phyloP scores from a whole-genome alignment of 2,888 invertebrate genomes.

The Meiosimyza decipiens region DNA sequence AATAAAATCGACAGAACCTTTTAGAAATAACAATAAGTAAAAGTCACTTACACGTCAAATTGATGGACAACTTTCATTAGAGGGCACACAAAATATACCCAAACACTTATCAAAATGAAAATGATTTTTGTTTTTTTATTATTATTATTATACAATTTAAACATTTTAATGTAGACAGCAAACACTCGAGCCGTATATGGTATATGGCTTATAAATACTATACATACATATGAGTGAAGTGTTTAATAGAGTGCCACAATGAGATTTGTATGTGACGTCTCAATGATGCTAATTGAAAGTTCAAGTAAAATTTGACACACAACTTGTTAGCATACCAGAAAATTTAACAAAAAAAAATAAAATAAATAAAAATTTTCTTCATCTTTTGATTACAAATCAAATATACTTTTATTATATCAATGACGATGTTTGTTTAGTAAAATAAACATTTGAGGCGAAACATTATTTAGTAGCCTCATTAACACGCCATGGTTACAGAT shows the following conservation, averaged over 20 bases:
- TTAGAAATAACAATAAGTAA: constrained; percentile 3
- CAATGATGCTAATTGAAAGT: constrained; percentile 4
- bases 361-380: no score
- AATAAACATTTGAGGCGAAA: background rate
- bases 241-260: background rate
- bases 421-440: no score
- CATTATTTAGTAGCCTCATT: background rate
- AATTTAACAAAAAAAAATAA: no score
- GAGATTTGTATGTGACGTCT: background rate
- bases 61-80: constrained; percentile 43
- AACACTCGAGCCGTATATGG: background rate
- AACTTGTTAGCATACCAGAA: constrained; percentile 12
- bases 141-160: constrained; percentile 1
- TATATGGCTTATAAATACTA: no score
- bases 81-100: background rate
- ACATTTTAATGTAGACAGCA: constrained; percentile 5
- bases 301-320: constrained; percentile 9
- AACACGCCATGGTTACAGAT: constrained; percentile 3
- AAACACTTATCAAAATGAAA: background rate
- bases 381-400: no score
- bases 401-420: no score
- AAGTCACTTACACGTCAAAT: constrained; percentile 35
- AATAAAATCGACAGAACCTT: background rate
- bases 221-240: background rate
- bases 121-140: background rate